Evolutionary conservation across 1,140 invertebrate genomes (phyloP).

Genomic region (Panulirus ornatus): DNA sequence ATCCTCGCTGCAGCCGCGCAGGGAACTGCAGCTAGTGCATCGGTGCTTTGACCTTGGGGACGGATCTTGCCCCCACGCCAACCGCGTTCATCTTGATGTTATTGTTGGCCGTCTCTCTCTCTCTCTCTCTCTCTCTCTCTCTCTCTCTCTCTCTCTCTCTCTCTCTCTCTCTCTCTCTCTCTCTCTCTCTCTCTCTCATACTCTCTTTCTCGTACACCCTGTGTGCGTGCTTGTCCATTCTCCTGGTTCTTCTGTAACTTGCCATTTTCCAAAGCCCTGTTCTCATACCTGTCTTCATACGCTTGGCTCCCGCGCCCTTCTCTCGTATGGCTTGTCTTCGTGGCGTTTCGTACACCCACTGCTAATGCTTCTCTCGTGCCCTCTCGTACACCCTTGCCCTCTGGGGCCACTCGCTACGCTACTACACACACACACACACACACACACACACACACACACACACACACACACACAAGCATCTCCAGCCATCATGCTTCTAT

Average conservation of each 20-base stretch:
- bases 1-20: too few relatives aligned
- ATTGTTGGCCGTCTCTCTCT: neutral
- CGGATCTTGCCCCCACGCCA: conserved; percentile 37
- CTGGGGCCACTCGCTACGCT: too few relatives aligned
- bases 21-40: conserved; percentile 13
- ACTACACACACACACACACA: too few relatives aligned
- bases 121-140: neutral
- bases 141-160: neutral
- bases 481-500: too few relatives aligned
- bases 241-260: too few relatives aligned
- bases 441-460: too few relatives aligned
- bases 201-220: conserved; percentile 9
- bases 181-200: neutral
- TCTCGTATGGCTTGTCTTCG: neutral
- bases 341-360: neutral
- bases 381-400: neutral
- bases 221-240: too few relatives aligned
- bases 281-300: neutral
- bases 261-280: too few relatives aligned
- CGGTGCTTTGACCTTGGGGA: conserved; percentile 22
- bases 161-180: neutral
- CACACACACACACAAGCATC: too few relatives aligned
- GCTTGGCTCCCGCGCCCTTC: neutral
- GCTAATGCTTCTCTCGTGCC: neutral
- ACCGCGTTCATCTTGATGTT: conserved; percentile 6